Evolutionary conservation across 1,140 invertebrate species (phyloP).

Genomic region (Riptortus pedestris): DNA sequence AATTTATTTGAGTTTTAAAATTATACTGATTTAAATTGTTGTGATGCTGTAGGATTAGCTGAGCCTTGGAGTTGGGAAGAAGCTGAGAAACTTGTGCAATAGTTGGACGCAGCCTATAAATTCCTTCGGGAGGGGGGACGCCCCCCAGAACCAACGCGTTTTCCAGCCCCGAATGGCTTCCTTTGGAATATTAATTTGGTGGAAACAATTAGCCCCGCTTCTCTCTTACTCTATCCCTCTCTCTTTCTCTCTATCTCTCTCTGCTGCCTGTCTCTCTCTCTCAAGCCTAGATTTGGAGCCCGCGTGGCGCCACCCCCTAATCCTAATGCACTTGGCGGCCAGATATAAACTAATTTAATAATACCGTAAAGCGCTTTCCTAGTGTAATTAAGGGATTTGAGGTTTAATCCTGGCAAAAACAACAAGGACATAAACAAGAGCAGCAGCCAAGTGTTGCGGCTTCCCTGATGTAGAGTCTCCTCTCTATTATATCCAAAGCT

Average conservation of each 20-base stretch:
- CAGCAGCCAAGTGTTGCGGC: no score
- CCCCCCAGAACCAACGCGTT: background rate
- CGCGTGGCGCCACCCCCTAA: background rate
- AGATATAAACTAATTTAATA: conserved; percentile 8
- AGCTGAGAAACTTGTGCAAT: no score
- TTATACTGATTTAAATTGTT: no score
- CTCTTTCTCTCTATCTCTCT: no score
- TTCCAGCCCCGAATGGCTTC: background rate
- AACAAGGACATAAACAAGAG: background rate
- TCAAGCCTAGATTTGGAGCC: background rate
- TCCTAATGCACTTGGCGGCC: background rate
- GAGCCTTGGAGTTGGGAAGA: no score
- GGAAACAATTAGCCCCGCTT: conserved; percentile 9
- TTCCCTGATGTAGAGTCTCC: no score
- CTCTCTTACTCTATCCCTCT: no score
- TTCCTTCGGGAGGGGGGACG: background rate
- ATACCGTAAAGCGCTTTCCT: conserved; percentile 6
- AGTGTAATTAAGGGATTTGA: conserved; percentile 8
- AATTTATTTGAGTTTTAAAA: no score
- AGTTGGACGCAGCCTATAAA: background rate
- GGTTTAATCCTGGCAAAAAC: conserved; percentile 9
- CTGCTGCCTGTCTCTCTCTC: no score
- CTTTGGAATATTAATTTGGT: conserved; percentile 1
- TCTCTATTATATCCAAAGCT: no score
- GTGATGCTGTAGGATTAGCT: no score